Evolutionary conservation across 2,888 invertebrate species (phyloP), one percentile per base, ranked within the genome.

Genomic region (Diplazon laetatorius): DNA sequence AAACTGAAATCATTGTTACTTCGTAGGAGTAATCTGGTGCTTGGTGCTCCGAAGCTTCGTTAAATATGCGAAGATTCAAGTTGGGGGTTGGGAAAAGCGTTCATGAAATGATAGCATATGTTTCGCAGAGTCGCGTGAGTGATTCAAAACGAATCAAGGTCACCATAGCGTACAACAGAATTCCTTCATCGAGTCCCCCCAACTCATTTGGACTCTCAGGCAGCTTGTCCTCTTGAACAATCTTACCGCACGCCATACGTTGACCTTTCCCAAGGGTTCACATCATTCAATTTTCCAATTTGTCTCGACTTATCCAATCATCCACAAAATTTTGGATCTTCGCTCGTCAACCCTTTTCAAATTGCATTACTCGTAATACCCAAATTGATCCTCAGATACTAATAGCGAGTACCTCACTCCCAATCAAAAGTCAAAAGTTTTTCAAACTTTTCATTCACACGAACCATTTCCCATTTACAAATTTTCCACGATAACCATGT

Each of bases 71-170:
- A 68, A 59, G 52, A 69, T 39, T 37, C 35, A 18, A 39, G n/a
- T n/a, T 42, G 25, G 59, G 65, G 59, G 46, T 66, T 25, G 59
- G 39, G n/a, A n/a, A n/a, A n/a, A n/a, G n/a, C 65, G 39, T 65
- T 73, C 57, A 73, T 73, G 65, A 65, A 50, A 55, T 20, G 35
- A 35, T 65, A 44, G n/a, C n/a, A n/a, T n/a, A 73, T 57, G 57
- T 22, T 70, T 46, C 44, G 16, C 57, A 59, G 25, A 55, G 44
- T 52, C 42, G 25, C 72, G 35, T 35, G 55, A n/a, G n/a, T 14
- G 52, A 6, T 25, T 48, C 57, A 16, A 25, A 39, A 80, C 72
- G 81, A 86, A 87, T 85, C 80, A 84, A 84, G 87, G 85, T 86
- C 76, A 83, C 80, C n/a, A n/a, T n/a, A n/a, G n/a, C n/a, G n/a